These are phyloP conservation scores for Arrhamphus sclerolepis DNA, from an alignment of 2,797 vertebrate species.

Conservation along the genomic window DNA sequence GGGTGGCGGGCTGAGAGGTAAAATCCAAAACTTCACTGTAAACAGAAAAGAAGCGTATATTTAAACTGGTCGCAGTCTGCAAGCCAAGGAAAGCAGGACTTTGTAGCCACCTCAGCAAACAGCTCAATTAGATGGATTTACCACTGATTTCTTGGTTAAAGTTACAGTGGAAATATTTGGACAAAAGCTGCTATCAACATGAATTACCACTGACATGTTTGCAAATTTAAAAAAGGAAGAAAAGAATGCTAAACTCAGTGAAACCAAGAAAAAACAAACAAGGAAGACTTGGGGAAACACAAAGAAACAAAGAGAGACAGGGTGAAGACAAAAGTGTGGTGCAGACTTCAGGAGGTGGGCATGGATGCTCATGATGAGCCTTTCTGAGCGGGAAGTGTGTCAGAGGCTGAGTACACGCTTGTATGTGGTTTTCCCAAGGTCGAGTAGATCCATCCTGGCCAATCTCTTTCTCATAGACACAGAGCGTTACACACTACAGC, in stretches of 20 bases:
- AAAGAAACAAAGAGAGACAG: conserved; percentile 34
- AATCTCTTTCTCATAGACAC: conserved; percentile 50
- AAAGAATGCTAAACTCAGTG: conserved; percentile 39
- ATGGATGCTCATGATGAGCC: conserved; percentile 28
- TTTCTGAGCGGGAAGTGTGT: conserved; percentile 57
- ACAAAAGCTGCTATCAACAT: conserved; percentile 72
- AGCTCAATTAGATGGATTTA: conserved; percentile 77
- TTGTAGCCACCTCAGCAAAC: conserved; percentile 75
- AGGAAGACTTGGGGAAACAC: conserved; percentile 17
- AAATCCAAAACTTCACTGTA: conserved; percentile 66
- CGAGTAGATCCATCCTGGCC: conserved; percentile 48
- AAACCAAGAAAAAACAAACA: conserved; percentile 54
- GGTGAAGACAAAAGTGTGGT: conserved; percentile 30
- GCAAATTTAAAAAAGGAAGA: conserved; percentile 46
- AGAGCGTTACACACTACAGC: conserved; percentile 44
- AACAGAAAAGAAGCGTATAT: conserved; percentile 67
- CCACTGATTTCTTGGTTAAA: conserved; percentile 74
- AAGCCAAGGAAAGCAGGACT: conserved; percentile 74
- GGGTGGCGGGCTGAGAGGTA: conserved; percentile 51
- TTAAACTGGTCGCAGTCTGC: conserved; percentile 67
- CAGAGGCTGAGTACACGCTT: conserved; percentile 41
- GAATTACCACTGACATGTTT: conserved; percentile 79
- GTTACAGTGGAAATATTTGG: conserved; percentile 81
- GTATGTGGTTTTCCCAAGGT: conserved; percentile 76
- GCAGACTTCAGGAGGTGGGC: conserved; percentile 35